Percentiles rank a stretch among this genome's conserved stretches.
These are phyloP conservation scores for Agapornis roseicollis DNA, from an alignment of 2,113 vertebrate genomes.

Conservation along the genomic window DNA sequence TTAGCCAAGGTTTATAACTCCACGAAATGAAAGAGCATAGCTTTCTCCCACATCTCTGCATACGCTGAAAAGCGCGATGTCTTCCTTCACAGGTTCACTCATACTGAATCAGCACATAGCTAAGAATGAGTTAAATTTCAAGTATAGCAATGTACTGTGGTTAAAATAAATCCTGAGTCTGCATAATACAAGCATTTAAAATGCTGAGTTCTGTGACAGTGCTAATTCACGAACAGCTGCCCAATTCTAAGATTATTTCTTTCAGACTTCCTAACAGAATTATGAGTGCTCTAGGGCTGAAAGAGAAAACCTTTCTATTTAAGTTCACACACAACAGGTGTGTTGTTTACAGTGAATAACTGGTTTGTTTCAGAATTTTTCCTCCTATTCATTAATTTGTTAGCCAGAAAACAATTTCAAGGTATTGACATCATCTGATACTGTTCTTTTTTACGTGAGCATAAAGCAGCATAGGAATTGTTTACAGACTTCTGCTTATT, in stretches of 20 bases:
- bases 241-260: not conserved
- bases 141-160: accelerated
- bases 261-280: not conserved
- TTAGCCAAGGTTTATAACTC: not conserved
- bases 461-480: not conserved
- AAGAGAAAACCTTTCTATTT: not conserved
- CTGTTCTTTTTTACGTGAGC: not conserved
- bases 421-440: not conserved
- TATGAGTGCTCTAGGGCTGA: not conserved
- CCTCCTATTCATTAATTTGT: not conserved
- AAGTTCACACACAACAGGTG: not conserved
- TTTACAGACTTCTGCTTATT: not conserved
- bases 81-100: not conserved
- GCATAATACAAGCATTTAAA: not conserved
- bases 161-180: not conserved
- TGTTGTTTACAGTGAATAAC: not conserved
- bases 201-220: not conserved
- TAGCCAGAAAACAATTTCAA: not conserved
- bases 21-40: accelerated
- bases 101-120: not conserved
- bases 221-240: not conserved
- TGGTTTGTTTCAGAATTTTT: not conserved
- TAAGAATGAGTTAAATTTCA: not conserved
- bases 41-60: not conserved
- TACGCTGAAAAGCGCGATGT: accelerated